phyloP scores from a whole-genome alignment of 2,113 vertebrate genomes.

The Ibidorhyncha struthersii region DNA sequence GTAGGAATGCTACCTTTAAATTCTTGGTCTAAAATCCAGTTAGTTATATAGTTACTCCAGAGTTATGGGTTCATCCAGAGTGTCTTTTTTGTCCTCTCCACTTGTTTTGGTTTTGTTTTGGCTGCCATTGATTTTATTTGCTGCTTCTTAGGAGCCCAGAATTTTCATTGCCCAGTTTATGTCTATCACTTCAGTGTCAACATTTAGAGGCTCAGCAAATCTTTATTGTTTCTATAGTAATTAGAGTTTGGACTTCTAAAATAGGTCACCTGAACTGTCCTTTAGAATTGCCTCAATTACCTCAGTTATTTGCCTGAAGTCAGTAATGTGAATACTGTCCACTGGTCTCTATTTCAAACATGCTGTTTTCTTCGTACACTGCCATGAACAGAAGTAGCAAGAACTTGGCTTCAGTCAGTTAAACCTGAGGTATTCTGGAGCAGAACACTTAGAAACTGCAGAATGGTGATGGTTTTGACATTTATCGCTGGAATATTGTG shows the following conservation, averaged over 20 bases:
- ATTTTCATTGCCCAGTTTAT: not conserved
- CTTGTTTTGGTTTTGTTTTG: not conserved
- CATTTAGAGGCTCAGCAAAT: not conserved
- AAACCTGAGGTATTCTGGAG: not conserved
- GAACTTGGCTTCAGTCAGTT: not conserved
- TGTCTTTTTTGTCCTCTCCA: not conserved
- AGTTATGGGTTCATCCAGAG: not conserved
- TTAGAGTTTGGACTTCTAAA: not conserved
- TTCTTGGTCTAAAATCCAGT: not conserved
- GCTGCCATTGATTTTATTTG: not conserved
- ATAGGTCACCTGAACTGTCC: not conserved
- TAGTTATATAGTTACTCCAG: not conserved
- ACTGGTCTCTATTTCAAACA: not conserved
- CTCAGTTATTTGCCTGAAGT: not conserved
- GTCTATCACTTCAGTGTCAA: not conserved
- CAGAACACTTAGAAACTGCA: not conserved
- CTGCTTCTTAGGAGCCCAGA: not conserved
- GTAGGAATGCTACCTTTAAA: not conserved
- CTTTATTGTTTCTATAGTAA: not conserved
- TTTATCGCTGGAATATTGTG: not conserved
- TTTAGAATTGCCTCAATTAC: not conserved
- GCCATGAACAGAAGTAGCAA: not conserved
- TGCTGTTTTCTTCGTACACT: not conserved
- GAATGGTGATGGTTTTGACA: not conserved
- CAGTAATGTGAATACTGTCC: not conserved